Conservation (phyloP, 2,113 vertebrate genomes). For the Entomyzon cyanotis region DNA sequence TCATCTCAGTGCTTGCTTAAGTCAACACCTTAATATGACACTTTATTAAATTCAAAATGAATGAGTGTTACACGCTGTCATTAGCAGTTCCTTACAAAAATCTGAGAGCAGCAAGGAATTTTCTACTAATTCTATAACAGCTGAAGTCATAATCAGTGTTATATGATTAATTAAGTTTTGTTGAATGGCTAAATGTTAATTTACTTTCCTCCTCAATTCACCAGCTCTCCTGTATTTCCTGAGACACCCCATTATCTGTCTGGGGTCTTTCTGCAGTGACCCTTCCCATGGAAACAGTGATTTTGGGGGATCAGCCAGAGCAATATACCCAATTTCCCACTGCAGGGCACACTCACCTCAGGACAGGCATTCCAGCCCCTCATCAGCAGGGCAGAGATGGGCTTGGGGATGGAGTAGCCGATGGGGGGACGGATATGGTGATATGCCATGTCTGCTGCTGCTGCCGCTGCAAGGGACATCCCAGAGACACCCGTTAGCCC, state of each 20-base stretch:
- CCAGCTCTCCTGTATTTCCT: not conserved
- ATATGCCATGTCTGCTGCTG: slow-evolving; percentile 93
- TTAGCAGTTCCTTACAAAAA: not conserved
- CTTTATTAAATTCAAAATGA: slow-evolving; percentile 67
- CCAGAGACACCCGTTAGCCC: not conserved
- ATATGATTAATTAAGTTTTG: not conserved
- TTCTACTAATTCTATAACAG: not conserved
- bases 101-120: not conserved
- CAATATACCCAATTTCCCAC: fast-evolving
- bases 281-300: fast-evolving
- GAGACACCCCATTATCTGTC: no score
- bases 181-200: not conserved
- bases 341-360: slow-evolving; percentile 77
- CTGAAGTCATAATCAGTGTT: not conserved
- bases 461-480: slow-evolving; percentile 76
- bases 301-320: not conserved
- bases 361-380: slow-evolving; percentile 91
- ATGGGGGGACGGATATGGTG: slow-evolving; percentile 91
- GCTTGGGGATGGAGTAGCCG: slow-evolving; percentile 93
- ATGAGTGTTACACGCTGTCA: slow-evolving; percentile 48
- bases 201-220: not conserved
- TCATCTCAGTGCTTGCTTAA: slow-evolving; percentile 67
- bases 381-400: slow-evolving; percentile 88
- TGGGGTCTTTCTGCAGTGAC: not conserved
- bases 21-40: slow-evolving; percentile 71